Percentiles rank a stretch among this genome's conserved stretches.
These are phyloP conservation scores for Lithosia quadra DNA, from an alignment of 2,888 invertebrate species.

Conservation along the genomic window DNA sequence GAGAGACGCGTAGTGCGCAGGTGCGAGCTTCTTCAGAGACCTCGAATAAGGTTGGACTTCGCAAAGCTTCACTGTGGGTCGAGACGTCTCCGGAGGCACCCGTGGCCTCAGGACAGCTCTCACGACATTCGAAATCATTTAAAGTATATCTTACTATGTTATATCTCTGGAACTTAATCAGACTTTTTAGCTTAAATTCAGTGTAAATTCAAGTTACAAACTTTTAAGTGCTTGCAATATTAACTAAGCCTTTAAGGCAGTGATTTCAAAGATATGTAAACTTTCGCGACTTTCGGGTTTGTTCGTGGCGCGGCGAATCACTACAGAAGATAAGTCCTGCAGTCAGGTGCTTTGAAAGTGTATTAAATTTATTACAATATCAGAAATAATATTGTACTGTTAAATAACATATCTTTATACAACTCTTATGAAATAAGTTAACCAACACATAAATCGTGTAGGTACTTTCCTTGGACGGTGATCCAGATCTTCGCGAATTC, in stretches of 20 bases:
- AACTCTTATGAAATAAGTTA: conserved; percentile 2
- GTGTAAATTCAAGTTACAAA: neutral
- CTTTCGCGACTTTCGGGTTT: conserved; percentile 19
- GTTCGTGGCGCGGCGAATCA: conserved; percentile 19
- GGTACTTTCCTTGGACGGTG: neutral
- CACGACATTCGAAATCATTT: conserved; percentile 21
- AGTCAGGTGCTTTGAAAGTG: conserved; percentile 3
- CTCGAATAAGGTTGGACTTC: conserved; percentile 47
- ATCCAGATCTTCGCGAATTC: conserved; percentile 2
- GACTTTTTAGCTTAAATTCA: neutral
- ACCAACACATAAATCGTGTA: neutral
- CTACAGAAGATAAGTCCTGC: neutral
- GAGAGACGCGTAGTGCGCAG: conserved; percentile 59
- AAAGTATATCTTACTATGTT: conserved; percentile 17
- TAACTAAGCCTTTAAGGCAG: neutral
- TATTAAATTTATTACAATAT: conserved; percentile 3
- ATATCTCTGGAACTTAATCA: conserved; percentile 22
- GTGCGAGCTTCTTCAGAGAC: conserved; percentile 54
- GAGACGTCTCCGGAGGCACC: conserved; percentile 29
- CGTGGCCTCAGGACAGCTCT: conserved; percentile 28
- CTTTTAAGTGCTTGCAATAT: neutral
- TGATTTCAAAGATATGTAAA: conserved; percentile 18
- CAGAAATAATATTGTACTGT: neutral
- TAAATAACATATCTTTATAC: too few relatives aligned
- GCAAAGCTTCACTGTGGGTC: conserved; percentile 35